Evolutionary conservation across 2,888 invertebrate species (phyloP).

Genomic region (Platerodrilus igneus): DNA sequence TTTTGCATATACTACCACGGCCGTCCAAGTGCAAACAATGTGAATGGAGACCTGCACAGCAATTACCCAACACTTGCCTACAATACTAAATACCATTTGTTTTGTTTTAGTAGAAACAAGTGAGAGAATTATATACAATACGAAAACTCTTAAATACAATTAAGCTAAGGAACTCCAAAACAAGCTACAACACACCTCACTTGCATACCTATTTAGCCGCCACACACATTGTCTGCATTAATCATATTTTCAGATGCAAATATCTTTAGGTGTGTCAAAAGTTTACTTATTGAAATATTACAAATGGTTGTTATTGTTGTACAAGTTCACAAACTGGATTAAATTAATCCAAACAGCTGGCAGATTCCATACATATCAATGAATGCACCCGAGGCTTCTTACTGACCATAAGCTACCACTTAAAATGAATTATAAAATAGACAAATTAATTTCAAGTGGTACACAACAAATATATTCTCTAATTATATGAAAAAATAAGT

Average conservation of each 20-base stretch:
- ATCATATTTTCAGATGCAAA: slow-evolving; percentile 33
- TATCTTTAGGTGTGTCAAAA: slow-evolving; percentile 26
- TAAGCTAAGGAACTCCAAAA: too few relatives aligned
- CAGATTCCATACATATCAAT: slow-evolving; percentile 46
- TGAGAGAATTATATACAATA: slow-evolving; percentile 1
- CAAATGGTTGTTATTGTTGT: slow-evolving; percentile 36
- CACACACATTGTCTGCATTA: slow-evolving; percentile 63
- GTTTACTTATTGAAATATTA: too few relatives aligned
- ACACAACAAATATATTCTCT: too few relatives aligned
- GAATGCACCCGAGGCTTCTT: slow-evolving; percentile 49
- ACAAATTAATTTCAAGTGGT: too few relatives aligned
- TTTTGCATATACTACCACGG: too few relatives aligned
- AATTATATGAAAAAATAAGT: too few relatives aligned
- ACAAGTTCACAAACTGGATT: slow-evolving; percentile 44
- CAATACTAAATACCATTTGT: slow-evolving; percentile 20
- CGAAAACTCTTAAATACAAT: too few relatives aligned
- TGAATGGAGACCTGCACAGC: slow-evolving; percentile 65
- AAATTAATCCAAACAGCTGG: slow-evolving; percentile 44
- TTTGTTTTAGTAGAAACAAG: slow-evolving; percentile 4
- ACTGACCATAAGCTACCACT: too few relatives aligned
- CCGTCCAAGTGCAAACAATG: slow-evolving; percentile 78
- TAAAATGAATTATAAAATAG: too few relatives aligned
- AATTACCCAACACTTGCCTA: slow-evolving; percentile 18
- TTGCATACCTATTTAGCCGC: too few relatives aligned
- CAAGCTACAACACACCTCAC: slow-evolving; percentile 32